Conservation (phyloP, 2,888 invertebrate species). For the Darwinula stevensoni region DNA sequence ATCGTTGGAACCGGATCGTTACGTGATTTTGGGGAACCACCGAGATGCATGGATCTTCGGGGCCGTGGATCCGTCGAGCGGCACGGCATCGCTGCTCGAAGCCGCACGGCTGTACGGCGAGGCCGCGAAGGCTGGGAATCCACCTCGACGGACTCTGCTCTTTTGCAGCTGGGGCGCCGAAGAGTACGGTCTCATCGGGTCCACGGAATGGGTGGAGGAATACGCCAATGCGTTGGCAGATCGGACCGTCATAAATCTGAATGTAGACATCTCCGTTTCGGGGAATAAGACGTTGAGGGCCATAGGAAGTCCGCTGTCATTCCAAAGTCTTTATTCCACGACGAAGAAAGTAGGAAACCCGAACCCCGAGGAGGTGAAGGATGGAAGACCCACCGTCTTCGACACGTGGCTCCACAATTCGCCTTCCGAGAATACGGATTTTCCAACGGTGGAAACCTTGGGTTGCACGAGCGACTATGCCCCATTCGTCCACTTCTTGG, state of each 20-base stretch:
- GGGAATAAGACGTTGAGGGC: conserved; percentile 1
- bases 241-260: conserved; percentile 11
- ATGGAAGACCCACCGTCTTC: conserved; percentile 13
- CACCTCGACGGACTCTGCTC: conserved; percentile 19
- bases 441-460: conserved; percentile 13
- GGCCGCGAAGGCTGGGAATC: conserved; percentile 15
- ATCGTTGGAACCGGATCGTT: conserved; percentile 16
- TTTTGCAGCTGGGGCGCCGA: conserved; percentile 23
- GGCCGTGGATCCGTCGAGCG: conserved; percentile 20
- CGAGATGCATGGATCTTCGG: conserved; percentile 23
- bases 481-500: conserved; percentile 17
- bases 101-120: conserved; percentile 15
- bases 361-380: conserved; percentile 11
- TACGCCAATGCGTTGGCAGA: conserved; percentile 11
- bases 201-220: conserved; percentile 21
- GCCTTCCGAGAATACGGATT: conserved; percentile 9
- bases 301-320: not conserved
- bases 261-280: conserved; percentile 11
- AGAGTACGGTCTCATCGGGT: conserved; percentile 20
- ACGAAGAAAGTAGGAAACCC: conserved; percentile 10
- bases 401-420: conserved; percentile 13
- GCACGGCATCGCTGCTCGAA: conserved; percentile 21
- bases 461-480: conserved; percentile 20
- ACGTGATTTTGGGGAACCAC: conserved; percentile 22
- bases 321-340: not conserved